Evolutionary conservation across 2,113 vertebrate genomes (phyloP), one percentile per base, ranked within the genome.

Genomic region (Rostratula benghalensis): DNA sequence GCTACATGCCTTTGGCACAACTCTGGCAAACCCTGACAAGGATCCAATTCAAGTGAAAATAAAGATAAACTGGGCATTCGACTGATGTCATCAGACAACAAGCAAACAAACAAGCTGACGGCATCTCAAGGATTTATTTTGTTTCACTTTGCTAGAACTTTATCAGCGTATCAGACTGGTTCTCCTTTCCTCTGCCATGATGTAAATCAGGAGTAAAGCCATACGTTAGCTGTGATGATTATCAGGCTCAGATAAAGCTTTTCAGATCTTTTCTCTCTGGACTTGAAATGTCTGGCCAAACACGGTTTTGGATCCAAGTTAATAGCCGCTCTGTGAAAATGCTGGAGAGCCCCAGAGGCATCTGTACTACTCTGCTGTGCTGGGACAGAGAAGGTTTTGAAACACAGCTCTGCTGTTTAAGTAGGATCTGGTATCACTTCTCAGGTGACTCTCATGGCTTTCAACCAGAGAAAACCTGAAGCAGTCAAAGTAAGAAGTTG

Each of bases 301-400:
- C 9, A 4, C n/a, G 59, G 69, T 87, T 93, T 94, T 96, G 96
- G 92, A 96, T 94, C 74, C 91, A 94, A 95, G 86, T 95, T 93
- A 94, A 97, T 92, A 88, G 89, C 76, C 74, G 93, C 94, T 92
- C 96, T 95, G 86, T 93, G 95, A 84, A 96, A 92, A 69, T 21
- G 83, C 70, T 91, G 95, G 89, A 96, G 90, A 92, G 83, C 59
- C 92, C 89, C 89, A 87, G 87, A 92, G 59, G 89, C 83, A 87
- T 95, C 89, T 94, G 63, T 76, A 35, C 91, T 73, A 31, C 94
- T 22, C 65, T 61, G 92, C 77, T 4, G 6, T 0, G 3, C 86
- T 87, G 83, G 86, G 90, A 96, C 89, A 82, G 90, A 70, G 85
- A 4, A 82, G 45, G 83, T 73, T 95, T 96, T 89, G 92, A 96